These are phyloP conservation scores for Erythrolamprus reginae DNA, from an alignment of 2,113 vertebrate genomes.

Conservation along the genomic window DNA sequence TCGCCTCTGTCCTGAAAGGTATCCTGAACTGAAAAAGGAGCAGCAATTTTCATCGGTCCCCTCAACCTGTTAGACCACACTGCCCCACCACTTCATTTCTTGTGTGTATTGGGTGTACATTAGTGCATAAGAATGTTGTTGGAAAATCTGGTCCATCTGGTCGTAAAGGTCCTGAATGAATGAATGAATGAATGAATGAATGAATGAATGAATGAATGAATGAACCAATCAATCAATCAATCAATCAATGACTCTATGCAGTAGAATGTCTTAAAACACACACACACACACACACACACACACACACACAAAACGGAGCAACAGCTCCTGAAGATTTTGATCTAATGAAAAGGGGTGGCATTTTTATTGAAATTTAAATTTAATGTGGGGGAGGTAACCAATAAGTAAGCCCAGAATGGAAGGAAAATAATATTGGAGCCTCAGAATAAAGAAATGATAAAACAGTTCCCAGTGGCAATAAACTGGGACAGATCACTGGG, in stretches of 20 bases:
- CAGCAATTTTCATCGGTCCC: neutral
- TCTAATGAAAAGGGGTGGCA: neutral
- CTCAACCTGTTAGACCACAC: rapidly evolving
- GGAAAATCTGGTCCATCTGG: neutral
- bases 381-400: neutral
- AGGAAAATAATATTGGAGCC: neutral
- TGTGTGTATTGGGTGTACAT: neutral
- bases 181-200: too few species aligned
- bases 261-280: too few species aligned
- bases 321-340: neutral
- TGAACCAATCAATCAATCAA: too few species aligned
- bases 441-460: neutral
- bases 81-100: neutral
- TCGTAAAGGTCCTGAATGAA: too few species aligned
- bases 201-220: too few species aligned
- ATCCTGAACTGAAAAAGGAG: neutral
- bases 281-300: too few species aligned
- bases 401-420: neutral
- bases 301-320: neutral
- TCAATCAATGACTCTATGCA: neutral
- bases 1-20: neutral
- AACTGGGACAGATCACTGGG: neutral
- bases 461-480: neutral
- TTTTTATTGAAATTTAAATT: neutral
- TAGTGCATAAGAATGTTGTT: neutral